phyloP scores from a whole-genome alignment of 2,888 invertebrate species.

The Exocentrus adspersus region DNA sequence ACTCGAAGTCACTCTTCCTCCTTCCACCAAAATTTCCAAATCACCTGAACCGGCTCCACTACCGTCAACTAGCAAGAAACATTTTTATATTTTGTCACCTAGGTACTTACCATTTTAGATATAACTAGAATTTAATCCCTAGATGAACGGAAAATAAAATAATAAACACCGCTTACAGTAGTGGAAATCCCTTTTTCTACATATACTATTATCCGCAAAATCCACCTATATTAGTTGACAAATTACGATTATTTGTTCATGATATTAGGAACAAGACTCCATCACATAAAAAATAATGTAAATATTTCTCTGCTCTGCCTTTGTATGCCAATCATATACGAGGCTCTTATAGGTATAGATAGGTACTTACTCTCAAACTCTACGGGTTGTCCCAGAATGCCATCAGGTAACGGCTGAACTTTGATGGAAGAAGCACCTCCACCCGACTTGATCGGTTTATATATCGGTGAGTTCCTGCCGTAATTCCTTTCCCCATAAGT shows the following conservation, averaged over 20 bases:
- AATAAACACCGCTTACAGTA: no score
- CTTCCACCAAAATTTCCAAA: constrained; percentile 94
- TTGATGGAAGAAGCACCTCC: constrained; percentile 87
- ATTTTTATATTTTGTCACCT: not conserved
- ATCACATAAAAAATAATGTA: not conserved
- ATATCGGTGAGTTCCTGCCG: constrained; percentile 49
- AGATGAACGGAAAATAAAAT: not conserved
- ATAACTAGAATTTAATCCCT: not conserved
- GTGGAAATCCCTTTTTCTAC: no score
- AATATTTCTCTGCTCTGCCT: no score
- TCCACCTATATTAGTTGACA: no score
- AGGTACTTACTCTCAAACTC: constrained; percentile 94
- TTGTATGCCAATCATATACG: no score
- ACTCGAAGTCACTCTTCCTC: constrained; percentile 93
- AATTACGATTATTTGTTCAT: no score
- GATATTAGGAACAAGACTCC: no score
- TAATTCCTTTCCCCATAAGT: constrained; percentile 46
- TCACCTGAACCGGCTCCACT: constrained; percentile 96
- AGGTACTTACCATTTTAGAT: not conserved
- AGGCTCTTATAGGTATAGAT: no score
- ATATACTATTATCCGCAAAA: no score
- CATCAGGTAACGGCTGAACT: constrained; percentile 88
- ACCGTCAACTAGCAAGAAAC: constrained; percentile 84
- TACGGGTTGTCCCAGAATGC: constrained; percentile 88
- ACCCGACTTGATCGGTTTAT: constrained; percentile 67